Base-by-base conservation (phyloP, 2,888 invertebrate species). In the Cylindroiulus punctatus region DNA sequence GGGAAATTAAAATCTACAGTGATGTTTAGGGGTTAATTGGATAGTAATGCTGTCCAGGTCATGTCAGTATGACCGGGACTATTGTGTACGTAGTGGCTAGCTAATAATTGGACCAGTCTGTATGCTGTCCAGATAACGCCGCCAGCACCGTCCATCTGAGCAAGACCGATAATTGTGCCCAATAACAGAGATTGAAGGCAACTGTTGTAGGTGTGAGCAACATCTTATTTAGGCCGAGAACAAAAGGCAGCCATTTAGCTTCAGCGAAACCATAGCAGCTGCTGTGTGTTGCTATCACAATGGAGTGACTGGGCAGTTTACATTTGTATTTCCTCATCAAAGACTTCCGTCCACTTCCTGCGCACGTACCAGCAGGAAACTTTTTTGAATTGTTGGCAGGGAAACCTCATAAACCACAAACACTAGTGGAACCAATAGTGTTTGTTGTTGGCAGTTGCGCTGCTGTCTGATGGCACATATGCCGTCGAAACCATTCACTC, bases 391-490 rank as follows among this genome's bases (percentile, higher is more conserved):
- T 76, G 76, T 76, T 76, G 76, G 76, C 76, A 76, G 76, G 76
- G 76, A 76, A 76, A 76, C 76, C 76, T 76, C 76, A 76, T 30
- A 76, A 76, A 76, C 76, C 76, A 76, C 76, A 76, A 76, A 76
- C 76, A 76, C 76, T 76, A 26, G 12, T 30, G 76, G 76, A 30
- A 76, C 76, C 76, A 76, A 76, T 76, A 76, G 76, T 76, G 76
- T 76, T 76, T 30, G 12, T 76, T 30, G 30, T 76, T 76, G n/a
- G n/a, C n/a, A n/a, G n/a, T n/a, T n/a, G n/a, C n/a, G 26, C 76
- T 30, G 3, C 17, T 44, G 44, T 44, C 44, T 44, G 57, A 57
- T 57, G 57, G 44, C 22, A 7, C 52, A 52, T 52, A n/a, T 36
- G 36, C 36, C 36, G 36, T 36, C 7, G 36, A 36, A 36, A 7